Percentiles rank a stretch among this genome's conserved stretches.
phyloP scores from a whole-genome alignment of 2,113 vertebrate genomes.

The Rutilus rutilus region DNA sequence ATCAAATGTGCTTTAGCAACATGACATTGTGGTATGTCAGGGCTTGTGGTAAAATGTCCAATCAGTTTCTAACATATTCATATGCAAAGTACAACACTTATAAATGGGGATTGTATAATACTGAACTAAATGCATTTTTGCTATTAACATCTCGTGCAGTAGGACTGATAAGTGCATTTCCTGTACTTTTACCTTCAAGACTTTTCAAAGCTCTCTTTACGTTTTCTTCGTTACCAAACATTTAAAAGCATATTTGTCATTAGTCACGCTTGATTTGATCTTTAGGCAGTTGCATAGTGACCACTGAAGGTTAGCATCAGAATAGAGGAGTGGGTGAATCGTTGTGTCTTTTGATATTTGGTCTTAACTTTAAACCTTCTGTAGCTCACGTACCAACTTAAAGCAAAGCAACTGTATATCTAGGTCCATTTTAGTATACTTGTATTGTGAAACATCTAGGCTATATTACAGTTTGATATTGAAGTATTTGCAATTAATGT shows the following conservation, averaged over 20 bases:
- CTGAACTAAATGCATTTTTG: constrained; percentile 29
- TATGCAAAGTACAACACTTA: constrained; percentile 35
- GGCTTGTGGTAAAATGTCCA: neutral
- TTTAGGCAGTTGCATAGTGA: neutral
- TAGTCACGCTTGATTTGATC: neutral
- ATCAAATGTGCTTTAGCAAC: constrained; percentile 6
- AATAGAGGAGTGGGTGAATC: neutral
- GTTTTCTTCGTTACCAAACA: neutral
- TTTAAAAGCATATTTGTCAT: constrained; percentile 6
- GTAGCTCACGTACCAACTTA: neutral
- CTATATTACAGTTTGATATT: constrained; percentile 41
- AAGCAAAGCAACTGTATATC: constrained; percentile 25
- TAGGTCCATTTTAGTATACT: neutral
- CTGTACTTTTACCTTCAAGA: constrained; percentile 1
- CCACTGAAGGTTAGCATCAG: neutral
- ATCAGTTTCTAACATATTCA: constrained; percentile 27
- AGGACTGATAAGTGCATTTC: constrained; percentile 1
- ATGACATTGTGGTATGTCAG: neutral
- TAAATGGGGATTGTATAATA: constrained; percentile 38
- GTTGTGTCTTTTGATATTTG: constrained; percentile 16
- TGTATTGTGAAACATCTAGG: constrained; percentile 27
- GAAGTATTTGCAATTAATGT: constrained; percentile 39
- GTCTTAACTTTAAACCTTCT: constrained; percentile 3
- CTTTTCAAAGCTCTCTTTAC: neutral
- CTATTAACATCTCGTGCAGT: constrained; percentile 14